Base-by-base conservation (phyloP, 2,888 invertebrate species). In the Rosalia funebris region DNA sequence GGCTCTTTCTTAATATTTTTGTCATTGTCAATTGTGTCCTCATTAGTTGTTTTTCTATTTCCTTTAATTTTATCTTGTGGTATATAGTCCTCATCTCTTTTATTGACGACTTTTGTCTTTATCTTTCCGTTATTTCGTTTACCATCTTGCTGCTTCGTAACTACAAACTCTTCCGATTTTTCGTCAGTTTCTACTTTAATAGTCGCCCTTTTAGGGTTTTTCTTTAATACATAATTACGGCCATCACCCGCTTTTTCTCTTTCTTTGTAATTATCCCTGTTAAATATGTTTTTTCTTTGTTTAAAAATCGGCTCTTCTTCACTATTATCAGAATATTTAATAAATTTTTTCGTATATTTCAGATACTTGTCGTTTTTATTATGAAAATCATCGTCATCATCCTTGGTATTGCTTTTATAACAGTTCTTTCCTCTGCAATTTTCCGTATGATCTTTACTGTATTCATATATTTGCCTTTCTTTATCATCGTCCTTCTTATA, bases 371-470 rank as follows among this genome's bases (percentile, higher is more conserved):
- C 37, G 44, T 60, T 37, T 11, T 17, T n/a, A n/a, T n/a, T n/a
- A n/a, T n/a, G n/a, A n/a, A n/a, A 11, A 5, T 31, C 48, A 15
- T 31, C 44, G 14, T 31, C 50, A 10, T 11, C 20, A 16, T 50
- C 46, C n/a, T 19, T 17, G 46, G 5, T 16, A 15, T 20, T 14
- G 14, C 11, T 32, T 19, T 31, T 42, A 1, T 52, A 44, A 19
- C 56, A 58, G 10, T 36, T 44, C 37, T 48, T 60, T 1, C 34
- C 25, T 10, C 39, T 48, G 10, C 46, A 56, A 11, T 53, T 20
- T 52, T 56, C 42, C 55, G 50, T 61, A 20, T 50, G 15, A 25
- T 32, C 45, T 45, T 5, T 34, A 42, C 39, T 34, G 34, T 19
- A 2, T 45, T 44, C 17, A 50, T 52, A 1, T 1, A 2, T 36